A percentile compares a stretch with the other conserved stretches of the same genome.
phyloP scores from a whole-genome alignment of 2,113 vertebrate species.

The Cottus gobio region DNA sequence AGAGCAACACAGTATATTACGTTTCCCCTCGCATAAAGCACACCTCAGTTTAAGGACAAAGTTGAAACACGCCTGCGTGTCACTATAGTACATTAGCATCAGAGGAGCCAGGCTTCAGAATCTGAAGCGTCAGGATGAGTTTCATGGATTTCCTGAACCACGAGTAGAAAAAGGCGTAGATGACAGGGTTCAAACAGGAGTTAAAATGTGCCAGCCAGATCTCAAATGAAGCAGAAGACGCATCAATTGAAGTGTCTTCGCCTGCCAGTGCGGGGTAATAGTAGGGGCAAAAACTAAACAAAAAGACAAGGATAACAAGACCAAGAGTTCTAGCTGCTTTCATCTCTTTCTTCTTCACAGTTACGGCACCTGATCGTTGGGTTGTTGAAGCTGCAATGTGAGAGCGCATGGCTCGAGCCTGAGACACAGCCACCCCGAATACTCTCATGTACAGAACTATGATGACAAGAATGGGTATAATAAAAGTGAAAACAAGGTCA shows the following conservation, averaged over 20 bases:
- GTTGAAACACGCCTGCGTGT: background rate
- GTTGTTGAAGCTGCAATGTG: background rate
- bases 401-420: conserved; percentile 44
- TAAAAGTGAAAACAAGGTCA: conserved; percentile 51
- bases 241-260: conserved; percentile 27
- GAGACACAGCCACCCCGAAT: conserved; percentile 54
- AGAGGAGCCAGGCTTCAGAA: conserved; percentile 43
- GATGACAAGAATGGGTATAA: conserved; percentile 44
- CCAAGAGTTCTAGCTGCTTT: conserved; percentile 63
- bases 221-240: conserved; percentile 24
- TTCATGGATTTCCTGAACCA: conserved; percentile 60
- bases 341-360: conserved; percentile 40
- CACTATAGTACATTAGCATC: conserved; percentile 29
- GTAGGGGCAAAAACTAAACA: conserved; percentile 59
- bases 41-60: background rate
- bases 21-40: background rate
- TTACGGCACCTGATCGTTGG: background rate
- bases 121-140: conserved; percentile 46
- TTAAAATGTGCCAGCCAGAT: conserved; percentile 59
- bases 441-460: conserved; percentile 50
- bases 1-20: background rate
- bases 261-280: conserved; percentile 42
- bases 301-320: conserved; percentile 51
- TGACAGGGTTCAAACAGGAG: conserved; percentile 62
- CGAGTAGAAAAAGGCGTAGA: conserved; percentile 58